A percentile compares a stretch with the other conserved stretches of the same genome.
These are phyloP conservation scores for Drosophila histrio DNA, from an alignment of 2,888 invertebrate genomes.

Conservation along the genomic window DNA sequence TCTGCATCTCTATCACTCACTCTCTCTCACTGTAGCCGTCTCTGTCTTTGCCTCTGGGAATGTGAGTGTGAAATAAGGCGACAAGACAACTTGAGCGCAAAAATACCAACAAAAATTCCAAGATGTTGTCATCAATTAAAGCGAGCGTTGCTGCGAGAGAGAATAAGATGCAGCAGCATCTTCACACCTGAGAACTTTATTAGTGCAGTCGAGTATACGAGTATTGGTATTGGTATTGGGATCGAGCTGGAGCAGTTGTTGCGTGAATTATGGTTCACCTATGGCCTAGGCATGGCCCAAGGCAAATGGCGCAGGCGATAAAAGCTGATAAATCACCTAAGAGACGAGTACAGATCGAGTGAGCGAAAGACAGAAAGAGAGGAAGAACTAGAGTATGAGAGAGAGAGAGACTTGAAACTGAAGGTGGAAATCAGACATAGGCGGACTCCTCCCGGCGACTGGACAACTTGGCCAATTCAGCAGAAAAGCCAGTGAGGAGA, in stretches of 20 bases:
- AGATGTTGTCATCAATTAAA: slow-evolving; percentile 84
- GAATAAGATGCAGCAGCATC: slow-evolving; percentile 46
- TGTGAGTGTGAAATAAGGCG: slow-evolving; percentile 62
- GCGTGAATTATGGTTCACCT: slow-evolving; percentile 62
- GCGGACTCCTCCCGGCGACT: slow-evolving; percentile 17
- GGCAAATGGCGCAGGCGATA: slow-evolving; percentile 63
- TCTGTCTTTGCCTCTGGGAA: slow-evolving; percentile 5
- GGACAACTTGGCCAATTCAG: slow-evolving; percentile 62
- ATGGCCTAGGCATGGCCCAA: slow-evolving; percentile 55
- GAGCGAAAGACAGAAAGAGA: slow-evolving; percentile 3
- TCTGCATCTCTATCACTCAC: not conserved
- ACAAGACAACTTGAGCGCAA: slow-evolving; percentile 65
- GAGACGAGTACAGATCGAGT: slow-evolving; percentile 2
- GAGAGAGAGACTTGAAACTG: slow-evolving; percentile 15
- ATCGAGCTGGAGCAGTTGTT: slow-evolving; percentile 21
- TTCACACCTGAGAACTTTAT: slow-evolving; percentile 84
- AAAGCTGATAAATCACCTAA: slow-evolving; percentile 66
- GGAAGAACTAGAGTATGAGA: not conserved
- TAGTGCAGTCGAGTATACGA: slow-evolving; percentile 58
- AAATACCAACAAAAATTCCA: slow-evolving; percentile 83
- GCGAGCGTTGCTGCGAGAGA: slow-evolving; percentile 55
- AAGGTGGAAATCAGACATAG: slow-evolving; percentile 55
- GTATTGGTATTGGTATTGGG: not conserved
- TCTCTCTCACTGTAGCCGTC: not conserved
- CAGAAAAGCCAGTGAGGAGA: slow-evolving; percentile 57